Base-by-base conservation (phyloP, 2,797 vertebrate genomes). In the Gallirallus australis region DNA sequence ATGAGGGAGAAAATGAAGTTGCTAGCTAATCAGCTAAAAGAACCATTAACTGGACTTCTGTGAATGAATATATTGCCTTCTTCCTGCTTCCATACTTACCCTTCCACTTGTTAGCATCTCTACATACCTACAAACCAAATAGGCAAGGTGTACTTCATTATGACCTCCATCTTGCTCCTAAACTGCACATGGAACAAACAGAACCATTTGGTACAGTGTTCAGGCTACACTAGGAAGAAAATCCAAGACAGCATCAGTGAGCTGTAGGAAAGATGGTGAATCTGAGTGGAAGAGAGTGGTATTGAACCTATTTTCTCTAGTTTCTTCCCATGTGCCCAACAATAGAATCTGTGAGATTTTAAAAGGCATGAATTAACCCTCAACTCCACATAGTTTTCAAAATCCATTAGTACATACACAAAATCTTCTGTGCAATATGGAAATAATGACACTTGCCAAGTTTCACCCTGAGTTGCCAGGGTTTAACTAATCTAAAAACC, bases 21-120 rank as follows among this genome's bases (percentile, higher is more conserved):
- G 88, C 92, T 93, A 94, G 73, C 85, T 96, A 90, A 96, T 94
- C 93, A 96, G 88, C 91, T 95, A 92, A 96, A 95, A 95, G 77
- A 93, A 85, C 82, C 61, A 78, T 59, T 90, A 94, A 93, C 82
- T 94, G 87, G 96, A 95, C 92, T 96, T 97, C 63, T 89, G 85
- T 68, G 82, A 90, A 92, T 82, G 75, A 87, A 53, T 82, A 83
- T 68, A 82, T 69, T 89, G 64, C 73, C 25, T 3, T 6, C 80
- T 68, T 50, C 82, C 69, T 79, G 33, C 52, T 54, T 90, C 73
- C 80, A 57, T 33, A 23, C 48, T 39, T 60, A 45, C 8, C 23
- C 31, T 73, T 82, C 73, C 65, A 82, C 8, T 20, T 37, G 0
- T 57, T 76, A 70, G 68, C 68, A 76, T 68, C 90, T 70, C 73